Evolutionary conservation across 2,113 vertebrate species (phyloP).

Genomic region (Microtus richardsoni): DNA sequence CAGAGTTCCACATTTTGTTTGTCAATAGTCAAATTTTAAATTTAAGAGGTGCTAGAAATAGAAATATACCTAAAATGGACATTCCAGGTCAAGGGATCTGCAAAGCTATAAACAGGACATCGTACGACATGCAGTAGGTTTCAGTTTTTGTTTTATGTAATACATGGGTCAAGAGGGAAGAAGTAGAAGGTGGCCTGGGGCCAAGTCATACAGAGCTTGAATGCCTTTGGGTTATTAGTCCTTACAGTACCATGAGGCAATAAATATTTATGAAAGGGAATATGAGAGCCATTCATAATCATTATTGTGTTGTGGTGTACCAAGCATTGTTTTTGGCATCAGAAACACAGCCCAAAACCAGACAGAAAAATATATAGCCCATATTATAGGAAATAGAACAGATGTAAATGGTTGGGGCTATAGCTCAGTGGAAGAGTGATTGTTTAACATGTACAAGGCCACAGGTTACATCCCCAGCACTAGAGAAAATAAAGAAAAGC

Average conservation of each 20-base stretch:
- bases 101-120: background rate
- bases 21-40: slow-evolving; percentile 29
- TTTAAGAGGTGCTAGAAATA: background rate
- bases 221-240: background rate
- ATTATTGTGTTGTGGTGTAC: background rate
- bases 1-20: background rate
- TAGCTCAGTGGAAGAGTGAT: background rate
- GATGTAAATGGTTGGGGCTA: background rate
- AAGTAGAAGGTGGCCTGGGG: background rate
- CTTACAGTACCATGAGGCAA: background rate
- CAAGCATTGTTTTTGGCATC: slow-evolving; percentile 15
- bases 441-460: background rate
- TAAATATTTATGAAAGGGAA: slow-evolving; percentile 17
- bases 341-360: background rate
- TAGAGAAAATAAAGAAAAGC: background rate
- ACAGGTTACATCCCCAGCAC: background rate
- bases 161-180: background rate
- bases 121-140: background rate
- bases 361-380: background rate
- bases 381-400: slow-evolving; percentile 7
- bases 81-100: background rate
- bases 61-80: background rate
- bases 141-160: background rate
- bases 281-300: slow-evolving; percentile 14
- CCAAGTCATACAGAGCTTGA: background rate